phyloP scores from a whole-genome alignment of 2,113 vertebrate genomes.

The Macquaria australasica region DNA sequence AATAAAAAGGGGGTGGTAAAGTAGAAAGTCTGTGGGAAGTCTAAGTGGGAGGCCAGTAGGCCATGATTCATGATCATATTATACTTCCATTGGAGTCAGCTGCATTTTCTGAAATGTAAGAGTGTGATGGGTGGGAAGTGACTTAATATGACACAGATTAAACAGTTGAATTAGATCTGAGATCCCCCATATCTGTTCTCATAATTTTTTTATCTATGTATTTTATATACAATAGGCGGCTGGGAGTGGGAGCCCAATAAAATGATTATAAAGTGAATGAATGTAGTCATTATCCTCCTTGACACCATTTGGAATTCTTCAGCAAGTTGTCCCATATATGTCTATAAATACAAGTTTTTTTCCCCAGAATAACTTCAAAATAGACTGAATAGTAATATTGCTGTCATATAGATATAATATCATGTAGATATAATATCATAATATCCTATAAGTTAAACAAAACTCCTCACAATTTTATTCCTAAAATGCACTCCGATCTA shows the following conservation, averaged over 20 bases:
- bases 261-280: not conserved
- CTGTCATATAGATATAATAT: too few relatives aligned
- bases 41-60: not conserved
- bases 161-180: not conserved
- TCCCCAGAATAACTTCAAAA: too few relatives aligned
- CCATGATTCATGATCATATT: not conserved
- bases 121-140: not conserved
- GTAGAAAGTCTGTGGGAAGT: not conserved
- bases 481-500: too few relatives aligned
- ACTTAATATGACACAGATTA: not conserved
- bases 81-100: not conserved
- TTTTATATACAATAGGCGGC: not conserved
- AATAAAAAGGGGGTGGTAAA: not conserved
- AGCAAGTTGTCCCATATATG: not conserved
- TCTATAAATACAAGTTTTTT: too few relatives aligned
- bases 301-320: not conserved
- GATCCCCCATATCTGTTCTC: not conserved
- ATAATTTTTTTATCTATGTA: not conserved
- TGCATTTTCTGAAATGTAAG: not conserved
- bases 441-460: too few relatives aligned
- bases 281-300: not conserved
- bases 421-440: too few relatives aligned
- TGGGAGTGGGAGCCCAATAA: too few relatives aligned
- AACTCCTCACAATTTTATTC: too few relatives aligned
- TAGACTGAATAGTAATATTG: too few relatives aligned